Evolutionary conservation across 2,797 vertebrate species (phyloP).

Genomic region (Lutjanus argentimaculatus): DNA sequence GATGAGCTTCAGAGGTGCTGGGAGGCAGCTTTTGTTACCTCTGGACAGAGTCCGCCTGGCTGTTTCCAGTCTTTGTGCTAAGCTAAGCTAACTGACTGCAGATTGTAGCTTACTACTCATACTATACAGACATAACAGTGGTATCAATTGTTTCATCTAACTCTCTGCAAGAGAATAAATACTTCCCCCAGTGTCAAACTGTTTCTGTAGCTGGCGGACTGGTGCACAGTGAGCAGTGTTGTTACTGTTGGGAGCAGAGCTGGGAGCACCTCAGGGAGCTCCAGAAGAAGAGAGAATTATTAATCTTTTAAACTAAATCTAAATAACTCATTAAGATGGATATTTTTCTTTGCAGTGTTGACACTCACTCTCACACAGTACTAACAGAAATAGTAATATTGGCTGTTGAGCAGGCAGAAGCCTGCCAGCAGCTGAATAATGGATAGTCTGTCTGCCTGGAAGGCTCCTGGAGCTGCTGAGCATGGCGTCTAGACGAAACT

Average conservation of each 20-base stretch:
- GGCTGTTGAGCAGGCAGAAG: conserved; percentile 42
- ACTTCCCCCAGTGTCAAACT: neutral
- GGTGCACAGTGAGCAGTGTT: conserved; percentile 1
- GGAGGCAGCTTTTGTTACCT: too few relatives aligned
- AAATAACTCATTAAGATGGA: conserved; percentile 5
- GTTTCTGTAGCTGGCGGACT: conserved; percentile 9
- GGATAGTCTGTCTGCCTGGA: conserved; percentile 61
- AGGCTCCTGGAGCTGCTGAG: conserved; percentile 55
- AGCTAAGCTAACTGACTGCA: too few relatives aligned
- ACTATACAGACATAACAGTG: neutral
- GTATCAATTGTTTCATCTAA: neutral
- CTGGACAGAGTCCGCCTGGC: too few relatives aligned
- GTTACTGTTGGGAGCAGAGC: neutral
- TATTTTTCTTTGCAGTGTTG: conserved; percentile 22
- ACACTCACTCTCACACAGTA: conserved; percentile 13
- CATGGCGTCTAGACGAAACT: conserved; percentile 55
- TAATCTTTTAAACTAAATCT: neutral
- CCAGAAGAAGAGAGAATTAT: neutral
- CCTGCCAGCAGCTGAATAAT: conserved; percentile 73
- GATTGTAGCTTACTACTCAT: neutral
- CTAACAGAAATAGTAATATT: conserved; percentile 47
- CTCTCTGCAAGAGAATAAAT: neutral
- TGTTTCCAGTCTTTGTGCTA: too few relatives aligned
- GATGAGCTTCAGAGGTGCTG: too few relatives aligned
- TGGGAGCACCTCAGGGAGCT: neutral